phyloP scores from a whole-genome alignment of 2,797 vertebrate genomes.

The Sciurus vulgaris region DNA sequence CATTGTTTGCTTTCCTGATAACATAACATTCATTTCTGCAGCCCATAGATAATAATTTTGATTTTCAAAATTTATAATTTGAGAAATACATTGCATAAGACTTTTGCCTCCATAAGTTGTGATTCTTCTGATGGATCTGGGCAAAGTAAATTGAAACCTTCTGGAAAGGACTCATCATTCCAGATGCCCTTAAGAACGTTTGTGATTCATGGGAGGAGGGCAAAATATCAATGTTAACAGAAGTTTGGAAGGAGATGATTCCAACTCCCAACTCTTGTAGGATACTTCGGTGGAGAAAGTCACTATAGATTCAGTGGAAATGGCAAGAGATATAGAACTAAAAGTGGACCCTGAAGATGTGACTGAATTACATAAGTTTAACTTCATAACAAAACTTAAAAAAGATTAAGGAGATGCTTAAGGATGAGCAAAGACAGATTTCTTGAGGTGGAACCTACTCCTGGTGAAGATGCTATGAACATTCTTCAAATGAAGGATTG shows the following conservation, averaged over 20 bases:
- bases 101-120: background rate
- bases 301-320: background rate
- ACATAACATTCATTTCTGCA: background rate
- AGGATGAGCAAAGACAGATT: no score
- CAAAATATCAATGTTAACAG: no score
- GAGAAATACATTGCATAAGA: background rate
- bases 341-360: background rate
- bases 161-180: no score
- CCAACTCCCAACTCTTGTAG: background rate
- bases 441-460: background rate
- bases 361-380: background rate
- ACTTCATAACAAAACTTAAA: no score
- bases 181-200: no score
- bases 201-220: no score
- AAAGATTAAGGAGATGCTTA: background rate
- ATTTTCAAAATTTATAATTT: background rate
- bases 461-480: background rate
- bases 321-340: background rate
- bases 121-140: background rate
- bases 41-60: no score
- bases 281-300: background rate
- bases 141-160: no score
- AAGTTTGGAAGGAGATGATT: background rate
- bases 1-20: background rate
- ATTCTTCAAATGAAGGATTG: background rate